A percentile compares a stretch with the other conserved stretches of the same genome.
phyloP scores from a whole-genome alignment of 64 coral and sea anemone species.

The Platygyra sinensis region DNA sequence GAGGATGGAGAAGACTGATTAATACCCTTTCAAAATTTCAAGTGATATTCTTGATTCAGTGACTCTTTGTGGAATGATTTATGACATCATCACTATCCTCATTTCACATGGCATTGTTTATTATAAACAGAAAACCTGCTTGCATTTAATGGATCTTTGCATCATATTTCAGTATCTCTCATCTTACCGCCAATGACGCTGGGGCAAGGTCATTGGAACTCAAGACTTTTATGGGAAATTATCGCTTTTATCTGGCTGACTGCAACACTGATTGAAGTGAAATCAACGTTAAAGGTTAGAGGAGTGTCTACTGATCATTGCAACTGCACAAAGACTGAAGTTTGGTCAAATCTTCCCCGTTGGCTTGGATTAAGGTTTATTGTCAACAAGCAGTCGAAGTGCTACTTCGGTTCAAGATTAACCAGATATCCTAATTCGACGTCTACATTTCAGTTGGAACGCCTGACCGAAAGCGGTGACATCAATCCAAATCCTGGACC shows the following conservation, averaged over 20 bases:
- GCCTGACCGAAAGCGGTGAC: background rate
- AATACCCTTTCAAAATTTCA: no score
- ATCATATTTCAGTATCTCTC: no score
- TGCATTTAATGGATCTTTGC: no score
- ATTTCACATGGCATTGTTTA: no score
- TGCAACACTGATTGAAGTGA: conserved; percentile 10
- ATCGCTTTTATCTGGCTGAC: conserved; percentile 6
- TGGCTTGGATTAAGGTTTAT: background rate
- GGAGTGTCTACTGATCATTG: background rate
- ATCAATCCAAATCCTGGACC: no score
- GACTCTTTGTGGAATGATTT: no score
- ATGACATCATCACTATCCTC: no score
- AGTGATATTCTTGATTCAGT: no score
- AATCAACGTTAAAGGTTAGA: conserved; percentile 3
- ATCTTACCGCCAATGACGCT: no score
- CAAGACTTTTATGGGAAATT: background rate
- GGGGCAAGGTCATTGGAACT: no score
- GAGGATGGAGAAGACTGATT: no score
- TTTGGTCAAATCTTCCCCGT: conserved; percentile 7
- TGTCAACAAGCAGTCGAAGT: background rate
- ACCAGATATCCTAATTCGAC: background rate
- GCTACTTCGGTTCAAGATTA: conserved; percentile 3
- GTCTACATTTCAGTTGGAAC: conserved; percentile 2
- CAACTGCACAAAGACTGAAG: background rate
- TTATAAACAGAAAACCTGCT: no score